Conservation (phyloP, 2,113 vertebrate genomes). For the Uria lomvia region DNA sequence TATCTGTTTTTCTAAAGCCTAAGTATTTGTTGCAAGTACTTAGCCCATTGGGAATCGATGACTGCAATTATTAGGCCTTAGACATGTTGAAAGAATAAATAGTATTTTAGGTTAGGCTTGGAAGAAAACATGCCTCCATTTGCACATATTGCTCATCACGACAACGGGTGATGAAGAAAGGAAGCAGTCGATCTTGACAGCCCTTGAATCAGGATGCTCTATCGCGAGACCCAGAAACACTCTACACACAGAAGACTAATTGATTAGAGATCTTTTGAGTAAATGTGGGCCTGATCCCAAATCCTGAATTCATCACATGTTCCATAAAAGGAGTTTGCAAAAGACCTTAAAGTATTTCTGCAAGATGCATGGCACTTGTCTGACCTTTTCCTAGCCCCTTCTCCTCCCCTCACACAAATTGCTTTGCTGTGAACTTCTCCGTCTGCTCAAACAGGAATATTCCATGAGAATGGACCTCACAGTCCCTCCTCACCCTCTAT, state of each 20-base stretch:
- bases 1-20: neutral
- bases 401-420: neutral
- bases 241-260: neutral
- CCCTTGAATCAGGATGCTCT: neutral
- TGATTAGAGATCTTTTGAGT: neutral
- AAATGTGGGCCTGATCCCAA: neutral
- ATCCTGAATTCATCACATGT: neutral
- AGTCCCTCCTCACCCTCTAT: neutral
- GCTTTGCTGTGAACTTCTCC: neutral
- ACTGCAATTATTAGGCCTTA: neutral
- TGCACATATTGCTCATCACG: neutral
- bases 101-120: neutral
- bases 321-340: neutral
- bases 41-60: neutral
- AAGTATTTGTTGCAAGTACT: neutral
- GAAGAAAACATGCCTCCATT: neutral
- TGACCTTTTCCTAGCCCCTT: neutral
- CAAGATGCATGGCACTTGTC: neutral
- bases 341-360: neutral
- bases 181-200: neutral
- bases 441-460: neutral
- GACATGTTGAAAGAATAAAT: neutral
- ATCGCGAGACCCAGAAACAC: neutral
- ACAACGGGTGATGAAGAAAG: neutral
- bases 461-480: neutral